These are phyloP conservation scores for Eilema griseolum DNA, from an alignment of 2,888 invertebrate species.

Conservation along the genomic window DNA sequence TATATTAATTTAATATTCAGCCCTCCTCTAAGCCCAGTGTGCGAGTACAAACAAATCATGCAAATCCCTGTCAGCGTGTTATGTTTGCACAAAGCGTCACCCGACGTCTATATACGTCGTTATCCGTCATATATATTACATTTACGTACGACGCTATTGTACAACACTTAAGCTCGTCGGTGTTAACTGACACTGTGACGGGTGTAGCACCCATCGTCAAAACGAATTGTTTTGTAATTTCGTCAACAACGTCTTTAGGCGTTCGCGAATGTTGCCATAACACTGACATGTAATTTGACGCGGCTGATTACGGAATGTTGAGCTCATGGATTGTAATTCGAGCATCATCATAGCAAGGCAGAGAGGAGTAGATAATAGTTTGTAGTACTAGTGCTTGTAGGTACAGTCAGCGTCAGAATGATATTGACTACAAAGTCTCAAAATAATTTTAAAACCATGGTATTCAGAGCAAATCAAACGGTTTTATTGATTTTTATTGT, in stretches of 20 bases:
- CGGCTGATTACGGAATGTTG: constrained; percentile 11
- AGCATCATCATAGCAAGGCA: not conserved
- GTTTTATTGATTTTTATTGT: too few species aligned
- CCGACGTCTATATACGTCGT: constrained; percentile 23
- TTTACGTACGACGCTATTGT: constrained; percentile 36
- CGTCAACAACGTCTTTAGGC: constrained; percentile 14
- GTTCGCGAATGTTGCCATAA: constrained; percentile 9
- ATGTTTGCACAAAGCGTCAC: constrained; percentile 27
- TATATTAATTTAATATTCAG: constrained; percentile 42
- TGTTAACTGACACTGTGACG: constrained; percentile 26
- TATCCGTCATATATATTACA: constrained; percentile 12
- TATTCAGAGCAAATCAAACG: too few species aligned
- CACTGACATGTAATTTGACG: constrained; percentile 18
- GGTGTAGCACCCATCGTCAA: constrained; percentile 29
- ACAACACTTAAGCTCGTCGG: constrained; percentile 36
- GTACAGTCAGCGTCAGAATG: too few species aligned
- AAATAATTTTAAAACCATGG: too few species aligned
- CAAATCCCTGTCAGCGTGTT: constrained; percentile 35
- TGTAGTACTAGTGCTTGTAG: too few species aligned
- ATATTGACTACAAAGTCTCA: too few species aligned
- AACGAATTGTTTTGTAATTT: constrained; percentile 23
- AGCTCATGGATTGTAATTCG: constrained; percentile 4
- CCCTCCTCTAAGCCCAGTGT: constrained; percentile 31
- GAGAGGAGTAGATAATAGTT: not conserved
- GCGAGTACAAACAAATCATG: constrained; percentile 39